These are phyloP conservation scores for Labeo calbasu DNA, from an alignment of 2,797 vertebrate species.

Conservation along the genomic window DNA sequence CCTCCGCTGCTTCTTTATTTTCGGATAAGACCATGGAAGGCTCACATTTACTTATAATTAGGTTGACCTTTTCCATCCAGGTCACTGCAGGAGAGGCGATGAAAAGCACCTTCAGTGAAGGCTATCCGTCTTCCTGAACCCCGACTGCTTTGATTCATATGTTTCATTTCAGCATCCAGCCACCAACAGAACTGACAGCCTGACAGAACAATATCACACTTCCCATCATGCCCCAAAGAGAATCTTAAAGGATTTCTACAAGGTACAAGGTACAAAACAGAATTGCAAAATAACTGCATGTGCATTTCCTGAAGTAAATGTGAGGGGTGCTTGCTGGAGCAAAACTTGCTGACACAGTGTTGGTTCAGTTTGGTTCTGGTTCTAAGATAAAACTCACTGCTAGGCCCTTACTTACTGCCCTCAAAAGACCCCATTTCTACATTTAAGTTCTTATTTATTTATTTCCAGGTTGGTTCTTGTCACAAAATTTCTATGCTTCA, in stretches of 20 bases:
- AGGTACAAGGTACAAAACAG: background rate
- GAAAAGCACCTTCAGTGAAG: constrained; percentile 15
- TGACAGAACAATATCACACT: constrained; percentile 22
- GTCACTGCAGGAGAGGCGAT: constrained; percentile 23
- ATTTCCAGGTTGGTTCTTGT: background rate
- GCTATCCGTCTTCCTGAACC: constrained; percentile 12
- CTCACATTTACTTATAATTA: constrained; percentile 11
- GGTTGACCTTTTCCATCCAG: constrained; percentile 1
- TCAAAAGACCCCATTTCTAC: background rate
- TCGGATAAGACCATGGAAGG: background rate
- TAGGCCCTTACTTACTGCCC: background rate
- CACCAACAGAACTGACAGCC: constrained; percentile 3
- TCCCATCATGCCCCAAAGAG: background rate
- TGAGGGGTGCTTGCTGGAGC: too few relatives aligned
- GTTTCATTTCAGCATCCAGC: constrained; percentile 11
- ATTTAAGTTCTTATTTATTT: too few relatives aligned
- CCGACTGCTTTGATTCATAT: background rate
- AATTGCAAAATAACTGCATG: background rate
- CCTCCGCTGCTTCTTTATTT: background rate
- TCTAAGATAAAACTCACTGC: background rate
- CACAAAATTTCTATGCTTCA: background rate
- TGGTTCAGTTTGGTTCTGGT: background rate
- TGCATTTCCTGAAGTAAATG: background rate
- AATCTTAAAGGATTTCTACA: constrained; percentile 15
- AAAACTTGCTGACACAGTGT: background rate